Base-by-base conservation (phyloP, 2,888 invertebrate genomes). In the Latheticus oryzae region DNA sequence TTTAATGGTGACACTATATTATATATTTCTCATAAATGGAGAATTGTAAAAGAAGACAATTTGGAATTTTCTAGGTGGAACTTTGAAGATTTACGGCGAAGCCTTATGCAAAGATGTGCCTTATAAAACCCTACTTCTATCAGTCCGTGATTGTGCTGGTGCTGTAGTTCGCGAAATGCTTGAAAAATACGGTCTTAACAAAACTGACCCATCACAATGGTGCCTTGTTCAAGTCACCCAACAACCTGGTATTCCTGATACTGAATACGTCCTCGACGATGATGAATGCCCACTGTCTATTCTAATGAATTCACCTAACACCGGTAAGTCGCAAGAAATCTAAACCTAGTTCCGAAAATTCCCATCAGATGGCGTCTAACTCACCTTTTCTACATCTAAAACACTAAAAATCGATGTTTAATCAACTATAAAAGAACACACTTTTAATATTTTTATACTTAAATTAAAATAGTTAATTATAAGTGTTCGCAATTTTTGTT, bases 231-330 rank as follows among this genome's bases (percentile, higher is more conserved):
- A 98, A 90, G 97, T 96, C 70, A 79, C 76, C 57, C 77, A 68
- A 65, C 79, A 74, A 62, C 74, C 74, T 13, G 78, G 78, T 70
- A 83, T 86, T 67, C 85, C 87, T 67, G 88, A 88, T 73, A 86
- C 90, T 9, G 97, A 98, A 79, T 93, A 95, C 78, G 91, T 97
- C 67, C 83, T 99, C 66, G 95, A 97, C 77, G 97, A 97, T 76
- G 95, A 97, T 79, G 98, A 99, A 79, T 97, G 97, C 79, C 98
- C 98, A 30, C 83, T 97, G 62, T 93, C 95, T 42, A 95, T 96
- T 75, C 84, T 93, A 61, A 92, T 95, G 91, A 93, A 93, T 80
- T 91, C 94, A 78, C 89, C 90, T 62, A 86, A 87, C 65, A 90
- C 91, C 79, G 93, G 94, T 95, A 80, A 90, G 90, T 86, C n/a